Conservation (phyloP, 2,888 invertebrate genomes). For the Meiosimyza platycephala region DNA sequence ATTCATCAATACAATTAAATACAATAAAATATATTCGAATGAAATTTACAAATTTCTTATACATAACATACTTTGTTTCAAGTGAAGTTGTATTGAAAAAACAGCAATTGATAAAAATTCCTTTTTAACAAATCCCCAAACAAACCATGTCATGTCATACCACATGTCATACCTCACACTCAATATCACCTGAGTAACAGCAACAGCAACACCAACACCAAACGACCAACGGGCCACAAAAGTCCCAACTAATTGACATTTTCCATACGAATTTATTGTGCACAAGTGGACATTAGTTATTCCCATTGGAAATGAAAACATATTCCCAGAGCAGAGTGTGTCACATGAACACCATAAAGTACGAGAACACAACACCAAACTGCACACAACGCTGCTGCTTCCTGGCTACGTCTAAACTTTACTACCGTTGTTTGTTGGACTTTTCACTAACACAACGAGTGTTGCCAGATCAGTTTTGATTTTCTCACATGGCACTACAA, state of each 20-base stretch:
- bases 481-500: slow-evolving; percentile 7
- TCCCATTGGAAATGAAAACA: slow-evolving; percentile 65
- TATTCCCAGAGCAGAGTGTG: slow-evolving; percentile 37
- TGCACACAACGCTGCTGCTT: neutral
- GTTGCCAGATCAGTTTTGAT: slow-evolving; percentile 30
- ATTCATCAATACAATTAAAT: neutral
- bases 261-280: slow-evolving; percentile 64
- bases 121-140: neutral
- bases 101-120: neutral
- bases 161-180: slow-evolving; percentile 17
- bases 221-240: slow-evolving; percentile 18
- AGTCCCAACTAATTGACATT: slow-evolving; percentile 62
- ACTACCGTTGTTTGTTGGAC: neutral
- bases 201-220: neutral
- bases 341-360: slow-evolving; percentile 27
- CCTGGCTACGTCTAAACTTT: neutral
- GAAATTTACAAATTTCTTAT: neutral
- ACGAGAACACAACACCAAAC: neutral
- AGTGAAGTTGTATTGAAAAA: neutral
- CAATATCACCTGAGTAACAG: slow-evolving; percentile 1
- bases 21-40: neutral
- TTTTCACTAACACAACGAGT: slow-evolving; percentile 13
- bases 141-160: neutral
- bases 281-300: slow-evolving; percentile 64
- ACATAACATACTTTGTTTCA: neutral